Evolutionary conservation across 2,113 vertebrate genomes (phyloP).

Genomic region (Brachionichthys hirsutus): DNA sequence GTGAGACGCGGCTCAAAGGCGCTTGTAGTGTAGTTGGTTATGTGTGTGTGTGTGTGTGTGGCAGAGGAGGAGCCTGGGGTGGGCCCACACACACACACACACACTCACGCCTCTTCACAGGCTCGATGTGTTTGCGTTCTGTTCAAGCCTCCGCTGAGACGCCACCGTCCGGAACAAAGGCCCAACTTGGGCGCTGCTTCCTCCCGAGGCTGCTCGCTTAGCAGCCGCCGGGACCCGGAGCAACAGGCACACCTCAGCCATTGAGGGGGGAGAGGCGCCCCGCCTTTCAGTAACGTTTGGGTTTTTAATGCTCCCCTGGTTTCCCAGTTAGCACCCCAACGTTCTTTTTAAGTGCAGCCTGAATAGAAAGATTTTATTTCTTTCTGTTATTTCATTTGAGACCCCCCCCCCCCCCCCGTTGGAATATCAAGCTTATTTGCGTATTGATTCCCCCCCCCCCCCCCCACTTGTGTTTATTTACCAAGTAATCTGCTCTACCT

Average conservation of each 20-base stretch:
- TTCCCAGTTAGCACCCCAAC: neutral
- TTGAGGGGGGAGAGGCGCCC: slow-evolving; percentile 2
- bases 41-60: slow-evolving; percentile 37
- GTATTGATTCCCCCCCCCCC: too few relatives aligned
- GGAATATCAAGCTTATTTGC: slow-evolving; percentile 1
- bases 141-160: slow-evolving; percentile 54
- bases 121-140: slow-evolving; percentile 68
- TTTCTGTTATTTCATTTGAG: neutral
- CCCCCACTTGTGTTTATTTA: too few relatives aligned
- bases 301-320: slow-evolving; percentile 11
- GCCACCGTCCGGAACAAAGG: slow-evolving; percentile 57
- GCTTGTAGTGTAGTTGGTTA: slow-evolving; percentile 62
- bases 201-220: slow-evolving; percentile 52
- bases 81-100: slow-evolving; percentile 66
- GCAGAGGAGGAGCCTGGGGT: slow-evolving; percentile 56
- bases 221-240: slow-evolving; percentile 20
- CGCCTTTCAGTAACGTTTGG: slow-evolving; percentile 16
- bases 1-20: slow-evolving; percentile 62
- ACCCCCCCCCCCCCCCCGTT: too few relatives aligned
- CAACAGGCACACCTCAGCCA: slow-evolving; percentile 29
- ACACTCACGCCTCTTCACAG: slow-evolving; percentile 45
- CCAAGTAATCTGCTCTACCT: too few relatives aligned
- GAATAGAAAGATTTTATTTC: neutral
- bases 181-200: slow-evolving; percentile 49
- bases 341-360: slow-evolving; percentile 12